Percentiles rank a stretch among this genome's conserved stretches.
These are phyloP conservation scores for Neoarius graeffei DNA, from an alignment of 2,113 vertebrate species.

Conservation along the genomic window DNA sequence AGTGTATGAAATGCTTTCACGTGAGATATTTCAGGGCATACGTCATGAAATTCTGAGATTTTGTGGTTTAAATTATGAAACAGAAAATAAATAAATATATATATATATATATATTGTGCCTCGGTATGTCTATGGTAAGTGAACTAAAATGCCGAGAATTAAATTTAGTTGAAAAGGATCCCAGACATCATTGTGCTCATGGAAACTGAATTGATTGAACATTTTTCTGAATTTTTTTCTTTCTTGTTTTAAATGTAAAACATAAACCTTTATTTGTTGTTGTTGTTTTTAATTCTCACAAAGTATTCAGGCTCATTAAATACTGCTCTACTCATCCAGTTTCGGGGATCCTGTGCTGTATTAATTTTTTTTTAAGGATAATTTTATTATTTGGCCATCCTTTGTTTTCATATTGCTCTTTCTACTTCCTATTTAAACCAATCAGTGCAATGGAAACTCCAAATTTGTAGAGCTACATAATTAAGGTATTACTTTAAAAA, in stretches of 20 bases:
- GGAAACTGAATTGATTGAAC: no score
- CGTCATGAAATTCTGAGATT: conserved; percentile 1
- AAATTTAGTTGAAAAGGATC: not conserved
- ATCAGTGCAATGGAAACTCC: conserved; percentile 74
- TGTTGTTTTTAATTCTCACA: no score
- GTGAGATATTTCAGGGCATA: not conserved
- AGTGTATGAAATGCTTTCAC: not conserved
- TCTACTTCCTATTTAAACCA: conserved; percentile 75
- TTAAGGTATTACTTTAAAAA: conserved; percentile 72
- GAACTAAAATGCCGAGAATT: not conserved
- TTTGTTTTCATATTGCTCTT: conserved; percentile 73
- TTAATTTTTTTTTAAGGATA: conserved; percentile 68
- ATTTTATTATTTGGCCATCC: conserved; percentile 75
- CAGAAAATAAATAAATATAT: not conserved
- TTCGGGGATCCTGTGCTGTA: conserved; percentile 66
- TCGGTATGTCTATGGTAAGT: not conserved
- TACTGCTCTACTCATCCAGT: conserved; percentile 58
- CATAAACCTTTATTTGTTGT: not conserved
- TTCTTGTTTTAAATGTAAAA: not conserved
- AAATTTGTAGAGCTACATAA: conserved; percentile 72
- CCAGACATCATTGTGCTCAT: not conserved
- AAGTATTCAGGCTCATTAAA: not conserved
- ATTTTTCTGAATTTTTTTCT: not conserved
- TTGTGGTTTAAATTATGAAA: not conserved
- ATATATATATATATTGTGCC: no score